Conservation (phyloP, 2,888 invertebrate genomes). For the Girardia tigrina region DNA sequence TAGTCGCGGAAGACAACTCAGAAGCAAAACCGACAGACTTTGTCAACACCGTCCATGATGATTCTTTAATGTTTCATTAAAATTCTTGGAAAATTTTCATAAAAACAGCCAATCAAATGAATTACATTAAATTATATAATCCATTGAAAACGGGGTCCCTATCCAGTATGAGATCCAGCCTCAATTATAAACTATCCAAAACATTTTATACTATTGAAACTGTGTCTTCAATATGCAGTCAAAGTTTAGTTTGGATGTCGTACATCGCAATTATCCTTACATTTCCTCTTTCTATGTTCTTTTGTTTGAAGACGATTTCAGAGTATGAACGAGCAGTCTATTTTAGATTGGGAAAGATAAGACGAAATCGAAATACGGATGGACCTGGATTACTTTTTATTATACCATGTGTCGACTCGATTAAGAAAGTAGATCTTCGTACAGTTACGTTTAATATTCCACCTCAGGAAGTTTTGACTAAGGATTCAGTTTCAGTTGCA, state of each 20-base stretch:
- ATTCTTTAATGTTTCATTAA: no score
- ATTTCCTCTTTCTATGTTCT: conserved; percentile 42
- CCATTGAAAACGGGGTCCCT: no score
- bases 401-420: conserved; percentile 41
- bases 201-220: neutral
- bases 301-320: conserved; percentile 39
- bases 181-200: no score
- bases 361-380: conserved; percentile 40
- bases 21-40: no score
- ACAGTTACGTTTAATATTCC: conserved; percentile 42
- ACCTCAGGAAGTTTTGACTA: conserved; percentile 44
- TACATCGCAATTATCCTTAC: conserved; percentile 37
- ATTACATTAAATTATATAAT: no score
- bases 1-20: no score
- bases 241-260: neutral
- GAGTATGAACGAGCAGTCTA: conserved; percentile 44
- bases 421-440: conserved; percentile 38
- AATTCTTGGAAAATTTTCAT: no score
- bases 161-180: no score
- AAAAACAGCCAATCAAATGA: no score
- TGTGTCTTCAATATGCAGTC: neutral
- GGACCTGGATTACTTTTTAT: conserved; percentile 39
- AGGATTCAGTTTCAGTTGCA: conserved; percentile 46
- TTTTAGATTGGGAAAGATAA: conserved; percentile 42
- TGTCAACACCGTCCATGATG: no score